Evolutionary conservation across 2,888 invertebrate species (phyloP).

Genomic region (Oeneis ivallda): DNA sequence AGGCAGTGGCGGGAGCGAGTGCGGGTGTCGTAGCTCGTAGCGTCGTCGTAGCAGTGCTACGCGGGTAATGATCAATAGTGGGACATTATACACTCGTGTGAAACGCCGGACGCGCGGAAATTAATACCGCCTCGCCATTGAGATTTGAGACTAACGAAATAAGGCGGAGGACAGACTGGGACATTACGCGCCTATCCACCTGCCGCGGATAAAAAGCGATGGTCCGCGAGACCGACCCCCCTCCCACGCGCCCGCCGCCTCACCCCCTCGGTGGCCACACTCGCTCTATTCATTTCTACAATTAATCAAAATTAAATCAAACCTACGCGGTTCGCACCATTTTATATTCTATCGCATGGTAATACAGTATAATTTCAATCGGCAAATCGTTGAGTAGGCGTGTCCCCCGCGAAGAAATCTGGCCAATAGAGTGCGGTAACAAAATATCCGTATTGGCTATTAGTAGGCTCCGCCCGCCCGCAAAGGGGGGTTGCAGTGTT

Average conservation of each 20-base stretch:
- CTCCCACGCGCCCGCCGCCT: constrained; percentile 20
- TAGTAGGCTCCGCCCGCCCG: constrained; percentile 75
- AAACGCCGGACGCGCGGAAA: constrained; percentile 47
- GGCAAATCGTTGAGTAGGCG: constrained; percentile 60
- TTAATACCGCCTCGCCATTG: constrained; percentile 47
- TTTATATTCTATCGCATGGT: constrained; percentile 49
- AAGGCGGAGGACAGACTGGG: constrained; percentile 43
- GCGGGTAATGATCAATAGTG: constrained; percentile 61
- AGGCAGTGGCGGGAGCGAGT: constrained; percentile 43
- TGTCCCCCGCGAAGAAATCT: constrained; percentile 77
- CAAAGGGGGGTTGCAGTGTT: constrained; percentile 46
- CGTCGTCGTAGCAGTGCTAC: too few species aligned
- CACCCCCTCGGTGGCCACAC: constrained; percentile 44
- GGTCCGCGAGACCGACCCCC: constrained; percentile 33
- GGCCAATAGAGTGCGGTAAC: constrained; percentile 84
- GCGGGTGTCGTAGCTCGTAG: too few species aligned
- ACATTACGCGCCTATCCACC: constrained; percentile 49
- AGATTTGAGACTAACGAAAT: constrained; percentile 46
- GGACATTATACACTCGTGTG: constrained; percentile 54
- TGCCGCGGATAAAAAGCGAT: constrained; percentile 33
- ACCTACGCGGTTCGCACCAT: constrained; percentile 47
- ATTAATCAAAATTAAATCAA: constrained; percentile 81
- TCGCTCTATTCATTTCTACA: constrained; percentile 75
- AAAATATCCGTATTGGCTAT: constrained; percentile 83
- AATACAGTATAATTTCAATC: constrained; percentile 53